Evolutionary conservation across 1,140 invertebrate species (phyloP).

Genomic region (Colletes latitarsis): DNA sequence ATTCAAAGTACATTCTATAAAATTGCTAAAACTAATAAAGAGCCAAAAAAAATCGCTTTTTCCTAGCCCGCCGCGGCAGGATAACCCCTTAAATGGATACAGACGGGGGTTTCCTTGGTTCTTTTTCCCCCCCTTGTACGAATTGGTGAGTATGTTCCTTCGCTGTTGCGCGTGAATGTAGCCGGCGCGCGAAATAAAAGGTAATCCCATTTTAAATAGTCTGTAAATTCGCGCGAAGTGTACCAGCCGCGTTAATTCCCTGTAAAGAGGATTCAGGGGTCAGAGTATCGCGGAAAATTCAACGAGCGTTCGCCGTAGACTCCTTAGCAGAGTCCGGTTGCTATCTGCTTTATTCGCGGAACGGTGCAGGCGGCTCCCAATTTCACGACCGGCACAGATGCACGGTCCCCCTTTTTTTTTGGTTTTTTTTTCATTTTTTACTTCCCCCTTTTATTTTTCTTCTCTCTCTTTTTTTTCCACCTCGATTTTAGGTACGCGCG

Average conservation of each 20-base stretch:
- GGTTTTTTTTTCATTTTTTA: neutral
- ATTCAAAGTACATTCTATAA: too few species aligned
- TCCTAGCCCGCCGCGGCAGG: too few species aligned
- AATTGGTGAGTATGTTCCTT: neutral
- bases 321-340: conserved; percentile 18
- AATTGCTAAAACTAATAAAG: too few species aligned
- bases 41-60: too few species aligned
- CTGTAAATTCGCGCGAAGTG: conserved; percentile 31
- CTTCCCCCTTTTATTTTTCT: neutral
- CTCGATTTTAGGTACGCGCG: neutral
- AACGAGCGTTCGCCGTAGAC: conserved; percentile 22
- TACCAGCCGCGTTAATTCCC: conserved; percentile 30
- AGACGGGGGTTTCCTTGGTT: too few species aligned
- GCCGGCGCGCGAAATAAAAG: conserved; percentile 27
- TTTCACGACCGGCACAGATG: conserved; percentile 28
- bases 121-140: neutral
- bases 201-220: conserved; percentile 45
- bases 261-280: conserved; percentile 40
- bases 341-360: conserved; percentile 24
- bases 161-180: conserved; percentile 11
- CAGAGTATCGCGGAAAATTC: conserved; percentile 19
- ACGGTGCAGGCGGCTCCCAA: neutral
- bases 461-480: conserved; percentile 2
- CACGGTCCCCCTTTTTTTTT: conserved; percentile 4
- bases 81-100: too few species aligned